These are phyloP conservation scores for Neoitamus cyanurus DNA, from an alignment of 2,888 invertebrate species.

Conservation along the genomic window DNA sequence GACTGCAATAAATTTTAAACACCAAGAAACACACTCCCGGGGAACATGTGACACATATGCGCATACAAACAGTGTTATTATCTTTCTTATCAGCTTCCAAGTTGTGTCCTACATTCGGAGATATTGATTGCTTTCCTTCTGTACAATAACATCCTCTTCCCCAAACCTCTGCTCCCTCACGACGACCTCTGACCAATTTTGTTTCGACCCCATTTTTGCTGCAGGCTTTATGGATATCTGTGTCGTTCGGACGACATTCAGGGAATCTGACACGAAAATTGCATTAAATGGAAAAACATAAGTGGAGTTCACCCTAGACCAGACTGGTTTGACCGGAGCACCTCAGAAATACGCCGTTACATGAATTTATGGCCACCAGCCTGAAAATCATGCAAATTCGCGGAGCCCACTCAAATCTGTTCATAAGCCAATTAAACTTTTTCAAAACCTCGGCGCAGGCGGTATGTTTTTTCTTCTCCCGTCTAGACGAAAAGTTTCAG, in stretches of 20 bases:
- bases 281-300: background rate
- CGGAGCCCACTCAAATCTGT: background rate
- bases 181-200: background rate
- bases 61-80: background rate
- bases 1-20: background rate
- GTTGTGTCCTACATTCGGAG: background rate
- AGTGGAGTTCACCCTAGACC: background rate
- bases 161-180: background rate
- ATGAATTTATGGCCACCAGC: background rate
- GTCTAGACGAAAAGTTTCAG: background rate
- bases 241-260: background rate
- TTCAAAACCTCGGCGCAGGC: background rate
- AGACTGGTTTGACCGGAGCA: background rate
- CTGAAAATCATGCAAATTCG: background rate
- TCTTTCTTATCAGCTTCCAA: background rate
- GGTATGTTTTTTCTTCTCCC: background rate
- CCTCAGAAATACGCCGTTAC: background rate
- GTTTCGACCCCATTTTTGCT: background rate
- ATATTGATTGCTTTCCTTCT: background rate
- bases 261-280: background rate
- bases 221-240: background rate
- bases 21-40: background rate
- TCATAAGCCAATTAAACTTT: background rate
- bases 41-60: background rate
- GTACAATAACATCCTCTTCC: background rate